Conservation (phyloP, 2,888 invertebrate species). For the Philereme transversata region DNA sequence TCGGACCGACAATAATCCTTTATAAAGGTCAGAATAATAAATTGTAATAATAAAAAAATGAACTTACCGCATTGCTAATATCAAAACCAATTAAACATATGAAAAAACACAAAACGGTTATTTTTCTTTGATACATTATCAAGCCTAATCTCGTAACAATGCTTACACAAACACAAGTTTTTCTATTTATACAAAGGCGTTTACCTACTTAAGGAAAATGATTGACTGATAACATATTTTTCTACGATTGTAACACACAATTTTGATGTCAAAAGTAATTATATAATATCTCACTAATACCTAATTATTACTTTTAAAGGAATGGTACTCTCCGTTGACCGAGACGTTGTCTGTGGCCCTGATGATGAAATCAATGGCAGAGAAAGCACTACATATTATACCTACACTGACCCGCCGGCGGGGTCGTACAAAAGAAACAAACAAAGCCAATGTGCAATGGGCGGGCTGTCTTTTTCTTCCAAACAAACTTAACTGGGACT, state of each 20-base stretch:
- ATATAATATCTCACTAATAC: neutral
- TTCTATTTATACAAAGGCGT: conserved; percentile 49
- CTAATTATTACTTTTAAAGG: no score
- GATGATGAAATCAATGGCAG: no score
- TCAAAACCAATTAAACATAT: conserved; percentile 38
- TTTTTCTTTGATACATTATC: conserved; percentile 45
- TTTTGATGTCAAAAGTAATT: conserved; percentile 29
- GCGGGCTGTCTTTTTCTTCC: no score
- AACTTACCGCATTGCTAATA: conserved; percentile 50
- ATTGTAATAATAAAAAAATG: neutral
- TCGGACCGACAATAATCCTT: no score
- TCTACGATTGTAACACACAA: conserved; percentile 44
- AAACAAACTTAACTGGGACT: no score
- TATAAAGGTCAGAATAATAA: no score
- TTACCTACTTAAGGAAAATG: conserved; percentile 43
- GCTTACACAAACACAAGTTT: conserved; percentile 31
- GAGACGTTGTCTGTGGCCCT: no score
- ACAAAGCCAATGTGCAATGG: no score
- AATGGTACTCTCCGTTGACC: no score
- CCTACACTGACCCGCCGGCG: no score
- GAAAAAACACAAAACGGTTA: conserved; percentile 29
- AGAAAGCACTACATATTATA: no score
- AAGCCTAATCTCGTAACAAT: conserved; percentile 30
- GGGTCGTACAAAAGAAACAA: no score
- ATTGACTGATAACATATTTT: conserved; percentile 54